Evolutionary conservation across 2,113 vertebrate genomes (phyloP).

Genomic region (Panthera tigris): DNA sequence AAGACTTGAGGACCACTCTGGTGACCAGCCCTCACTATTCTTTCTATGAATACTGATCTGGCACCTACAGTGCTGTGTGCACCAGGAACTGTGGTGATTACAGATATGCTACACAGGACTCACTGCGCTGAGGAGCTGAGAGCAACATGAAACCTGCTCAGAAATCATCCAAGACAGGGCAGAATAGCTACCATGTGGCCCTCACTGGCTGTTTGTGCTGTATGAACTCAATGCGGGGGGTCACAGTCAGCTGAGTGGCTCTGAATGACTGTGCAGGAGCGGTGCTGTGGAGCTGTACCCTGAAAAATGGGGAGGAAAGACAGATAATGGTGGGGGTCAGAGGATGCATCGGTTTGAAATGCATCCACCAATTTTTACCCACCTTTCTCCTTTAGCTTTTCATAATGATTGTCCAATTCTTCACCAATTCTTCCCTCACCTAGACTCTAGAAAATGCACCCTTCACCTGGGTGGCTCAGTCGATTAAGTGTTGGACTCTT

Average conservation of each 20-base stretch:
- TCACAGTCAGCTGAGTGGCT: neutral
- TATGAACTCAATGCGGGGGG: accelerated
- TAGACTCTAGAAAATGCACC: neutral
- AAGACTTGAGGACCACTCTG: neutral
- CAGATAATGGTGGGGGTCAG: neutral
- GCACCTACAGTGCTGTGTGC: neutral
- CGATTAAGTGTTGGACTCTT: no score
- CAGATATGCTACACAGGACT: neutral
- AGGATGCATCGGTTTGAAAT: neutral
- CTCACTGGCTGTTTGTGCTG: accelerated
- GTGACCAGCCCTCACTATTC: neutral
- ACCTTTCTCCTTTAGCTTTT: neutral
- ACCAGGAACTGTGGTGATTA: neutral
- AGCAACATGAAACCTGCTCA: neutral
- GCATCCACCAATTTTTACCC: neutral
- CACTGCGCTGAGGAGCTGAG: neutral
- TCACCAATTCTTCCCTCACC: neutral
- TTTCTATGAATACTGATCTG: neutral
- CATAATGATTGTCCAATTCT: neutral
- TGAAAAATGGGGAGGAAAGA: neutral
- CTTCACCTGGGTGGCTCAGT: neutral
- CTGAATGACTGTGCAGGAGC: neutral
- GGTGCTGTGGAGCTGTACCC: neutral
- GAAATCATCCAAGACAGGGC: neutral
- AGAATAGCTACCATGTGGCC: neutral